phyloP scores from a whole-genome alignment of 2,113 vertebrate species.

The Rissa tridactyla region DNA sequence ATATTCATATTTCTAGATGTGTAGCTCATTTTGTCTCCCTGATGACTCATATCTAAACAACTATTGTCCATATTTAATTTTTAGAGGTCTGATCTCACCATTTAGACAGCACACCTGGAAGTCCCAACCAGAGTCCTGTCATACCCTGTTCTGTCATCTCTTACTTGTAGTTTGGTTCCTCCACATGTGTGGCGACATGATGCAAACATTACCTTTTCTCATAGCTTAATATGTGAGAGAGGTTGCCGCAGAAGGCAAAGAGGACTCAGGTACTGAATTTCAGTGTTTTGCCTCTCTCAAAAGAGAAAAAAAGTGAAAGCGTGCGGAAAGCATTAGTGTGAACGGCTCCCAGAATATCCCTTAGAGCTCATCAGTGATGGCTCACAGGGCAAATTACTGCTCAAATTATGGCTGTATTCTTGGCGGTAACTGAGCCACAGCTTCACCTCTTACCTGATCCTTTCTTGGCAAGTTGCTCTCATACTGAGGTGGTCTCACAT shows the following conservation, averaged over 20 bases:
- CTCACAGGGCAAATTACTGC: background rate
- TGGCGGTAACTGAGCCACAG: background rate
- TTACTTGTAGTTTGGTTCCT: background rate
- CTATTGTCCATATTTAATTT: background rate
- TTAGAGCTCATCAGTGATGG: background rate
- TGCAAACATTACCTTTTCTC: background rate
- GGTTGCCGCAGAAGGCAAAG: background rate
- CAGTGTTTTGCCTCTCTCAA: background rate
- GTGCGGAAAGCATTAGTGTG: background rate
- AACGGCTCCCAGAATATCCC: background rate
- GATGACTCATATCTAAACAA: background rate
- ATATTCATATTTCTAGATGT: background rate
- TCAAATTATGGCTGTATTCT: background rate
- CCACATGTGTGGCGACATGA: accelerated
- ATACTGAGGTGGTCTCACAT: background rate
- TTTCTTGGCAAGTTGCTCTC: background rate
- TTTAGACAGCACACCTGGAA: background rate
- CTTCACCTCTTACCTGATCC: background rate
- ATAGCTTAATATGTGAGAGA: background rate
- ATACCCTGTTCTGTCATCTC: background rate
- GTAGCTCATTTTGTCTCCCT: background rate
- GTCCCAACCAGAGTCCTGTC: background rate
- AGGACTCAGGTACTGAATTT: background rate
- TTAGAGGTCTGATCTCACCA: background rate
- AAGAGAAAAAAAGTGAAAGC: background rate